Evolutionary conservation across 2,888 invertebrate genomes (phyloP).

Genomic region (Drosophila fungiperda): DNA sequence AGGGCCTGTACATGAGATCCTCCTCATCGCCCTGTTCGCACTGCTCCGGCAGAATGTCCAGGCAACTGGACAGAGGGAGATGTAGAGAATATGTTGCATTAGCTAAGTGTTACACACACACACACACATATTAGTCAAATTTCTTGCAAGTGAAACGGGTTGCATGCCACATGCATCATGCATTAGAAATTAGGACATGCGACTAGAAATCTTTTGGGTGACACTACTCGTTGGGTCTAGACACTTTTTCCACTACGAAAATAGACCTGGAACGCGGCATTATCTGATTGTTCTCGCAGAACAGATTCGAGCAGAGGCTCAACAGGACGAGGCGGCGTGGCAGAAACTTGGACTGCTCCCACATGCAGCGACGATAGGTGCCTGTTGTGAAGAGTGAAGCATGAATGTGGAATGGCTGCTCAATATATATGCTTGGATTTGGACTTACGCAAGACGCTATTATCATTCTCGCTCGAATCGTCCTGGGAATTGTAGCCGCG

Average conservation of each 20-base stretch:
- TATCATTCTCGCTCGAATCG: conserved; percentile 74
- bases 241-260: conserved; percentile 84
- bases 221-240: conserved; percentile 84
- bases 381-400: conserved; percentile 56
- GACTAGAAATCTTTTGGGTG: conserved; percentile 57
- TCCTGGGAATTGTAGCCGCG: conserved; percentile 69
- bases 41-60: conserved; percentile 83
- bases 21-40: conserved; percentile 84
- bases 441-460: conserved; percentile 79
- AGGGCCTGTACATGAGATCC: conserved; percentile 84
- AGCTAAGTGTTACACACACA: conserved; percentile 20
- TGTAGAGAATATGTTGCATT: conserved; percentile 36
- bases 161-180: conserved; percentile 2
- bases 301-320: conserved; percentile 83
- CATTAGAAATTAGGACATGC: conserved; percentile 43
- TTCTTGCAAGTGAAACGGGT: background rate
- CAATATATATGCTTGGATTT: background rate
- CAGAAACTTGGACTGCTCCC: conserved; percentile 84
- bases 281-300: conserved; percentile 84
- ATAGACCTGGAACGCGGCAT: conserved; percentile 84
- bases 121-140: background rate
- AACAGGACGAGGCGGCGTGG: conserved; percentile 83
- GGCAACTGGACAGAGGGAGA: conserved; percentile 70
- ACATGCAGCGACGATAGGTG: conserved; percentile 84
- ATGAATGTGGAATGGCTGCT: background rate